Conservation (phyloP, 2,888 invertebrate species). For the Drosophila glabriapex region DNA sequence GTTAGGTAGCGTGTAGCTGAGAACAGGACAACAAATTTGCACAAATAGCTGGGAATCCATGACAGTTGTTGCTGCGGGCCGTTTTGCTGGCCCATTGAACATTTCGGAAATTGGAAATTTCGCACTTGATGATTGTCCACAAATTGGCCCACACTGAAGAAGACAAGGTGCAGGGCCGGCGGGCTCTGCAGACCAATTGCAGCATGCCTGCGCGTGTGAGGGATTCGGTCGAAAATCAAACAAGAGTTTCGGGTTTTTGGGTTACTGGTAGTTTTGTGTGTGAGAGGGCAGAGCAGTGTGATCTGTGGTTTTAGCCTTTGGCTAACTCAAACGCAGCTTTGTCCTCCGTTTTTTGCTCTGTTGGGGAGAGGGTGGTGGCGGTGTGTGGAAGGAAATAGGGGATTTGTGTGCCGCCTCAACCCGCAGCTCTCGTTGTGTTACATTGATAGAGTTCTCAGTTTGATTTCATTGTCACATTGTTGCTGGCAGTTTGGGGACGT, state of each 20-base stretch:
- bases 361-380: not conserved
- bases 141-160: constrained; percentile 72
- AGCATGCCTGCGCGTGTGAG: constrained; percentile 23
- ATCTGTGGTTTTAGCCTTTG: constrained; percentile 62
- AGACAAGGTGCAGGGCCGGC: constrained; percentile 48
- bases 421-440: constrained; percentile 29
- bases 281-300: not conserved
- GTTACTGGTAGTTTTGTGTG: constrained; percentile 3
- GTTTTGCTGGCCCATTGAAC: constrained; percentile 86
- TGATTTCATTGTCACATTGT: constrained; percentile 77
- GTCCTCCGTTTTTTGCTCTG: constrained; percentile 14
- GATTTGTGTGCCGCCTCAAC: constrained; percentile 11
- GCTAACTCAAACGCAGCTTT: constrained; percentile 50
- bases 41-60: constrained; percentile 60
- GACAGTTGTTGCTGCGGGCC: constrained; percentile 71
- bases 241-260: constrained; percentile 37
- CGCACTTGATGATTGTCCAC: constrained; percentile 82
- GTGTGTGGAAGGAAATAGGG: not conserved
- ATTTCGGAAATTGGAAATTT: constrained; percentile 86
- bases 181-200: constrained; percentile 18
- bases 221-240: constrained; percentile 34
- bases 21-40: constrained; percentile 59
- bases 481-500: constrained; percentile 50
- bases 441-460: constrained; percentile 51
- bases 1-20: constrained; percentile 30